phyloP scores from a whole-genome alignment of 2,113 vertebrate genomes.

The Coptodon bakossiorum region DNA sequence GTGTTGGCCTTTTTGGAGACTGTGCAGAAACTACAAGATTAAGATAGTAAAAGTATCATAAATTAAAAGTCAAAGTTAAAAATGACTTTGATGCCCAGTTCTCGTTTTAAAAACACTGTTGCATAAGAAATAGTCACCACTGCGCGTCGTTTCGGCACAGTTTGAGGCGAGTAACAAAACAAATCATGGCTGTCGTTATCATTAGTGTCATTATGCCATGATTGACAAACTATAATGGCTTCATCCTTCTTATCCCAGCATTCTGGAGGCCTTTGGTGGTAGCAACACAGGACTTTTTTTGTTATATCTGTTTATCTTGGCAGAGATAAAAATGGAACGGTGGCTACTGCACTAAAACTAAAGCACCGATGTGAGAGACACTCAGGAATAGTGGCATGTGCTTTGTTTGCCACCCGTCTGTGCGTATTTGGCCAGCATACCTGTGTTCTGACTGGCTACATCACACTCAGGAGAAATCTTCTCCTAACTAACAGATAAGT shows the following conservation, averaged over 20 bases:
- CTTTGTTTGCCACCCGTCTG: conserved; percentile 22
- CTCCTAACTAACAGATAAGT: background rate
- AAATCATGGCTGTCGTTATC: background rate
- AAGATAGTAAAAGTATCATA: background rate
- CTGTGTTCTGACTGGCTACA: background rate
- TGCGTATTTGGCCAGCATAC: background rate
- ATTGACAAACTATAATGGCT: background rate
- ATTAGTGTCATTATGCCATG: background rate
- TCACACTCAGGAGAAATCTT: background rate
- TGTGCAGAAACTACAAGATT: background rate
- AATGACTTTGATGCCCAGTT: background rate
- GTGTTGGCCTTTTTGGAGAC: background rate
- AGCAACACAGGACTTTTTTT: background rate
- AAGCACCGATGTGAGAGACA: background rate
- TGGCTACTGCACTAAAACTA: background rate
- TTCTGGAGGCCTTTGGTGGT: background rate
- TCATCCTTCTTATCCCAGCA: background rate
- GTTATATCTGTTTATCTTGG: conserved; percentile 11
- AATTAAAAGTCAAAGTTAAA: background rate
- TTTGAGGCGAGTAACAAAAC: background rate
- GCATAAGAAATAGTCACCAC: background rate
- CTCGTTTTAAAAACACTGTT: background rate
- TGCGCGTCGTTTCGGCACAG: background rate
- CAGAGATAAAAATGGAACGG: background rate
- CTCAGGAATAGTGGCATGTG: background rate